Evolutionary conservation across 2,797 vertebrate species (phyloP).

Genomic region (Acropternis orthonyx): DNA sequence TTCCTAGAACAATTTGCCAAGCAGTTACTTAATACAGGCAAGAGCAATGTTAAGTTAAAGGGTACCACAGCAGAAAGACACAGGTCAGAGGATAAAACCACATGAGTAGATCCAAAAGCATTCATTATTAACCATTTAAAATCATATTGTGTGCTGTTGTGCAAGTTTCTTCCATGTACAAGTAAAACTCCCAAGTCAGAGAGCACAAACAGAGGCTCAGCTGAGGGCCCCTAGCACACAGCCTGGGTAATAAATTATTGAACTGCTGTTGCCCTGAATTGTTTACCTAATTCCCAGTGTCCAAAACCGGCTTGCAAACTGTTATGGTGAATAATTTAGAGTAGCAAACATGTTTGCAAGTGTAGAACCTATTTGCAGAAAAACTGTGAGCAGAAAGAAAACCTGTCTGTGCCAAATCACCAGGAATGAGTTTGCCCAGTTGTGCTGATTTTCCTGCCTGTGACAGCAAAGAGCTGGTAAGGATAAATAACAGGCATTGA

Average conservation of each 20-base stretch:
- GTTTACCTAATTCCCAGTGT: neutral
- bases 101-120: neutral
- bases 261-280: neutral
- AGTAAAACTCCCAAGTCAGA: neutral
- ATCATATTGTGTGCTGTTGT: neutral
- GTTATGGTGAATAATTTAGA: conserved; percentile 8
- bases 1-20: neutral
- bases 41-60: neutral
- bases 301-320: neutral
- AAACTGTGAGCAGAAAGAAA: neutral
- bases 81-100: neutral
- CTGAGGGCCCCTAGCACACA: neutral
- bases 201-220: neutral
- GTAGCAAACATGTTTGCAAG: neutral
- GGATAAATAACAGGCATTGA: neutral
- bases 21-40: neutral
- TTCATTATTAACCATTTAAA: neutral
- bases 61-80: neutral
- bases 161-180: neutral
- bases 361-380: neutral
- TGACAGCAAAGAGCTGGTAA: neutral
- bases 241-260: neutral
- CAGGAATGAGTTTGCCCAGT: neutral
- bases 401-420: neutral
- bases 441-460: neutral